These are phyloP conservation scores for Pardosa pseudoannulata DNA, from an alignment of 2,888 invertebrate genomes.

Conservation along the genomic window DNA sequence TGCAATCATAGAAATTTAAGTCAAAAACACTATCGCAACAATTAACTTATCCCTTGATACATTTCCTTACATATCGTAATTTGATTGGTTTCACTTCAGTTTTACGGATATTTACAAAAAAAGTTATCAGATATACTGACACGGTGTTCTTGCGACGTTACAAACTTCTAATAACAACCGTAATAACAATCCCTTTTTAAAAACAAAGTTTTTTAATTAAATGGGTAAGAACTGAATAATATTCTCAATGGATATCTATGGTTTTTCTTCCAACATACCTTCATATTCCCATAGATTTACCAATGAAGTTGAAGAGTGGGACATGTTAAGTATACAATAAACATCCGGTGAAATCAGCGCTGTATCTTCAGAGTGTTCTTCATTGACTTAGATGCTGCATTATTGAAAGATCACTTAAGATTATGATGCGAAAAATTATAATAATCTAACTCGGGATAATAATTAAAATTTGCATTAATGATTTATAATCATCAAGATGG, in stretches of 20 bases:
- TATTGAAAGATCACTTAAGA: not conserved
- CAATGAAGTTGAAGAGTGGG: constrained; percentile 53
- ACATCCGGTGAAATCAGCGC: not conserved
- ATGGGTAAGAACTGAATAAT: too few species aligned
- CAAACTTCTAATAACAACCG: too few species aligned
- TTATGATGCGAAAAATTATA: not conserved
- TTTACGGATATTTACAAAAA: too few species aligned
- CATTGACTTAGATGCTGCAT: not conserved
- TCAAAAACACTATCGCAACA: too few species aligned
- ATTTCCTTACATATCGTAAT: too few species aligned
- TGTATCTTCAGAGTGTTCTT: not conserved
- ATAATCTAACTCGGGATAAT: not conserved
- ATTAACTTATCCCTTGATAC: too few species aligned
- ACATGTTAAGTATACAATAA: constrained; percentile 32
- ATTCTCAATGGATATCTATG: not conserved
- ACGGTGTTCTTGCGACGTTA: too few species aligned
- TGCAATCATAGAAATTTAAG: too few species aligned
- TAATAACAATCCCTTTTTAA: too few species aligned
- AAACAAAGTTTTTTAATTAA: too few species aligned
- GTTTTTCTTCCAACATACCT: constrained; percentile 39
- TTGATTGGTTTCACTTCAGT: too few species aligned
- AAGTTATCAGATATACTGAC: too few species aligned
- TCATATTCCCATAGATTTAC: constrained; percentile 66
- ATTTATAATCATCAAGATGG: constrained; percentile 64
- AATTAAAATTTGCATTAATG: constrained; percentile 36